These are phyloP conservation scores for Pandemis cinnamomeana DNA, from an alignment of 2,888 invertebrate species.

Conservation along the genomic window DNA sequence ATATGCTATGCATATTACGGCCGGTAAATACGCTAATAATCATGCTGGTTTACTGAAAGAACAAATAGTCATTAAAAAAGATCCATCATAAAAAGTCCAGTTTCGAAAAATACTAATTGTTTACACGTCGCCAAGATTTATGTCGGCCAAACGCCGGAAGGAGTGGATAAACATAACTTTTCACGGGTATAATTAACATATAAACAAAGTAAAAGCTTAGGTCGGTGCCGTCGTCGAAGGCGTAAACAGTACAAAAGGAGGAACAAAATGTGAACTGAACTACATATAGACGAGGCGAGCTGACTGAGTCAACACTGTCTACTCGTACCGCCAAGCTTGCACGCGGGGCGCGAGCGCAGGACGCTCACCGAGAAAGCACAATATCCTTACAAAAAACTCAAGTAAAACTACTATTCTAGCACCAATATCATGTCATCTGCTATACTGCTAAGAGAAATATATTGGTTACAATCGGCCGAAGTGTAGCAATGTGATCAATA, in stretches of 20 bases:
- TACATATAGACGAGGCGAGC: slow-evolving; percentile 35
- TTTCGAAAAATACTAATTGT: slow-evolving; percentile 55
- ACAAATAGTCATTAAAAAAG: slow-evolving; percentile 16
- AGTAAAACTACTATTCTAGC: neutral
- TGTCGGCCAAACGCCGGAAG: slow-evolving; percentile 64
- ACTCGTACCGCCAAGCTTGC: slow-evolving; percentile 41
- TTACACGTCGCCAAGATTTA: slow-evolving; percentile 63
- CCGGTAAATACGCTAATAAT: neutral
- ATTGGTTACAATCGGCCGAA: no score
- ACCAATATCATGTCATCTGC: neutral
- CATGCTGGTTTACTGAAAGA: neutral
- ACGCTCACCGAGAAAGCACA: neutral
- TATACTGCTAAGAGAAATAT: no score
- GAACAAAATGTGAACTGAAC: slow-evolving; percentile 48
- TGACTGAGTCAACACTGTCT: slow-evolving; percentile 48
- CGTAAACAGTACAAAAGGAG: slow-evolving; percentile 51
- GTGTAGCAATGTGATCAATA: no score
- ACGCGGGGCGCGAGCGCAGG: slow-evolving; percentile 44
- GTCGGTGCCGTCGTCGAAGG: slow-evolving; percentile 46
- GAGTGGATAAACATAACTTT: slow-evolving; percentile 65
- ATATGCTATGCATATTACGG: neutral
- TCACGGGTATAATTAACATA: slow-evolving; percentile 66
- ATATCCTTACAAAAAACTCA: neutral
- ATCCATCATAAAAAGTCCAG: slow-evolving; percentile 12
- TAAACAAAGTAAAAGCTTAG: slow-evolving; percentile 53